phyloP scores from a whole-genome alignment of 1,140 invertebrate genomes.

The Meloidogyne floridensis region DNA sequence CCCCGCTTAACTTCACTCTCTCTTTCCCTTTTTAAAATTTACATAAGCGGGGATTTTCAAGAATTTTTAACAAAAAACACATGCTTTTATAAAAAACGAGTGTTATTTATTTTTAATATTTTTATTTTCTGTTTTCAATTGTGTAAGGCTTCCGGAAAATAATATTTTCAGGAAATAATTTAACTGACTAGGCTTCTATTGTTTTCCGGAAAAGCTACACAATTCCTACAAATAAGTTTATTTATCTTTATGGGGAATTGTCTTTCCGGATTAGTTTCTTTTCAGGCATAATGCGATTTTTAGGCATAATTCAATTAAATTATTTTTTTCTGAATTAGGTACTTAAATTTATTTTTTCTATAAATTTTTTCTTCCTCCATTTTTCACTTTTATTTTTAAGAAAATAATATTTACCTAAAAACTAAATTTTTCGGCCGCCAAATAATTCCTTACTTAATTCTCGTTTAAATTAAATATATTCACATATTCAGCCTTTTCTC shows the following conservation, averaged over 20 bases:
- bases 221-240: no score
- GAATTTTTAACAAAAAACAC: not conserved
- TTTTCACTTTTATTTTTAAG: not conserved
- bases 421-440: not conserved
- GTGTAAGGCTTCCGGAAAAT: no score
- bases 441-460: not conserved
- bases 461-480: constrained; percentile 1
- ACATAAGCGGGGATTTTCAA: not conserved
- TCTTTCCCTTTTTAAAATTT: not conserved
- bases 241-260: no score
- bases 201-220: no score
- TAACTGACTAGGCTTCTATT: no score
- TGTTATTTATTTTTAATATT: no score
- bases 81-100: no score
- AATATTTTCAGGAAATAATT: no score
- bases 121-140: no score
- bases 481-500: constrained; percentile 1
- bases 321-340: no score
- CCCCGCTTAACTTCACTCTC: not conserved
- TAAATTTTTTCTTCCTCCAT: not conserved
- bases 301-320: not conserved
- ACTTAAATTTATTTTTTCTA: no score
- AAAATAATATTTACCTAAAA: not conserved
- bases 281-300: not conserved
- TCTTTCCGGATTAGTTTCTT: no score